Conservation (phyloP, 2,797 vertebrate species). For the Phyllotis vaccarum region DNA sequence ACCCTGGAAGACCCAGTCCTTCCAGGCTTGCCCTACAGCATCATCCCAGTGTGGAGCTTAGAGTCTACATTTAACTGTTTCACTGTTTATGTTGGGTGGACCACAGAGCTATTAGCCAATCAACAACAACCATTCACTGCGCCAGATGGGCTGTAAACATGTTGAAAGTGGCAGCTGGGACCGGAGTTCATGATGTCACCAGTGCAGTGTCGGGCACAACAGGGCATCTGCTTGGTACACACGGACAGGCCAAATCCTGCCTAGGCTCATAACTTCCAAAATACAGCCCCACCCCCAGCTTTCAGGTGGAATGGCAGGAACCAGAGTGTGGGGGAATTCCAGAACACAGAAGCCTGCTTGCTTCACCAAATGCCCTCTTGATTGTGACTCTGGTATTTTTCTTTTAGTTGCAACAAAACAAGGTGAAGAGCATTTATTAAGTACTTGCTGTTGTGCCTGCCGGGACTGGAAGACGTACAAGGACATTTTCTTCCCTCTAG, state of each 20-base stretch:
- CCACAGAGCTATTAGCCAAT: neutral
- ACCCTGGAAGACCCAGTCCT: neutral
- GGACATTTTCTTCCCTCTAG: neutral
- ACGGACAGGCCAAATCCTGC: neutral
- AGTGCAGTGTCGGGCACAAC: neutral
- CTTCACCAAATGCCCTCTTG: neutral
- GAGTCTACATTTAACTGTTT: neutral
- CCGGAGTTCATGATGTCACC: fast-evolving
- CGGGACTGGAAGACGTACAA: neutral
- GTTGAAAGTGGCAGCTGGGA: neutral
- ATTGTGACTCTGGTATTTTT: neutral
- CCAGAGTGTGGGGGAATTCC: neutral
- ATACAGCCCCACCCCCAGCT: neutral
- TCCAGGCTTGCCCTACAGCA: neutral
- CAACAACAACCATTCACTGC: neutral
- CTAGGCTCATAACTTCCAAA: neutral
- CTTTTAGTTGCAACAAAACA: neutral
- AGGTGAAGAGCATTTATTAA: neutral
- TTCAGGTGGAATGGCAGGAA: fast-evolving
- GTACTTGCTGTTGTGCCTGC: neutral
- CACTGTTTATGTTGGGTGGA: neutral
- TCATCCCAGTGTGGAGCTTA: fast-evolving
- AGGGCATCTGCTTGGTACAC: fast-evolving
- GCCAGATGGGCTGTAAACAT: neutral
- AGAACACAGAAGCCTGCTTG: neutral